phyloP scores from a whole-genome alignment of 2,797 vertebrate species.

The Antennarius maculatus region DNA sequence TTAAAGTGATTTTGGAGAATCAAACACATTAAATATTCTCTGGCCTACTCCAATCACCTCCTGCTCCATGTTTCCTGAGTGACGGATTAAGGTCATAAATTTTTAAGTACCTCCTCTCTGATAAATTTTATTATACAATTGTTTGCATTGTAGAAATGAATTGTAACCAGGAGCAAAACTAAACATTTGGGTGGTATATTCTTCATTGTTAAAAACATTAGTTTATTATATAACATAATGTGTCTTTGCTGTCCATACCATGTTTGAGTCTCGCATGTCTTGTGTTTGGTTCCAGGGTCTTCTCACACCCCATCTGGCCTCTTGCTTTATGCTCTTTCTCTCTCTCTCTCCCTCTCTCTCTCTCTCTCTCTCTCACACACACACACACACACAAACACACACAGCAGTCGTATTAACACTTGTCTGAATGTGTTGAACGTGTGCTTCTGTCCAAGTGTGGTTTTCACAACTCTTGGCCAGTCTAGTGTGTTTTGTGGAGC shows the following conservation, averaged over 20 bases:
- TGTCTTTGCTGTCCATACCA: slow-evolving; percentile 17
- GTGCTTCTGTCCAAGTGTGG: slow-evolving; percentile 27
- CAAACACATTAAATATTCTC: too few relatives aligned
- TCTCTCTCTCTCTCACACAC: background rate
- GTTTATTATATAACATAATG: too few relatives aligned
- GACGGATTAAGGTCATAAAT: background rate
- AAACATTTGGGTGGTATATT: background rate
- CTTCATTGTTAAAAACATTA: too few relatives aligned
- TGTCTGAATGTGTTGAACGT: slow-evolving; percentile 48
- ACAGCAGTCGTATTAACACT: slow-evolving; percentile 49
- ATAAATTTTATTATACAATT: background rate
- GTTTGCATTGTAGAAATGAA: background rate
- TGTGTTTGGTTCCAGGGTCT: slow-evolving; percentile 47
- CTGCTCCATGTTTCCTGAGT: background rate
- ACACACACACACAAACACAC: slow-evolving; percentile 3
- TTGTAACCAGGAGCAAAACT: background rate
- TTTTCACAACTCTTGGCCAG: background rate
- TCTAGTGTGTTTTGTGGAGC: slow-evolving; percentile 30
- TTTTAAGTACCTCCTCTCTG: background rate
- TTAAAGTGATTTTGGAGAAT: too few relatives aligned
- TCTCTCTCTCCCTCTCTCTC: slow-evolving; percentile 6
- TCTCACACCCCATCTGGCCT: slow-evolving; percentile 71
- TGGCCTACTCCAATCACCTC: background rate
- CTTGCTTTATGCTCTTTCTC: slow-evolving; percentile 36
- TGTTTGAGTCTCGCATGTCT: slow-evolving; percentile 34